Conservation (phyloP, 2,888 invertebrate genomes). For the Acronicta alni region DNA sequence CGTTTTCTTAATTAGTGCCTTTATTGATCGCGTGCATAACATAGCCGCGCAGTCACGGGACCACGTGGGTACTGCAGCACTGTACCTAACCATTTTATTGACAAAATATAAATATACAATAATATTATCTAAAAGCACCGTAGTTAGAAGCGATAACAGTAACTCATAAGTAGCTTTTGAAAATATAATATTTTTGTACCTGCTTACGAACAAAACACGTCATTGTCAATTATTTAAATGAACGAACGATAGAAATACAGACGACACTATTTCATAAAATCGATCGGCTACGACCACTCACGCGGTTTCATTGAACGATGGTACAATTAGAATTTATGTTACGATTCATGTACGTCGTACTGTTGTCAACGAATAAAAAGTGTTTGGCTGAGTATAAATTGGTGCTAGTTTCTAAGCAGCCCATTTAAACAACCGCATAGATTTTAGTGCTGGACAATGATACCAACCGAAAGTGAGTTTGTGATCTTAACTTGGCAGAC, state of each 20-base stretch:
- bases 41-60: slow-evolving; percentile 46
- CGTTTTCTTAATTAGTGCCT: slow-evolving; percentile 70
- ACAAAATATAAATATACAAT: slow-evolving; percentile 6
- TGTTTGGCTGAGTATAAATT: slow-evolving; percentile 29
- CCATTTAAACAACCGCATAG: no score
- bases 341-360: slow-evolving; percentile 38
- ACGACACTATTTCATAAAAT: slow-evolving; percentile 47
- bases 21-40: slow-evolving; percentile 72
- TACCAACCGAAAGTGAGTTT: no score
- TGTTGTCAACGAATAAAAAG: slow-evolving; percentile 51
- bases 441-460: not conserved
- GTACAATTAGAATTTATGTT: slow-evolving; percentile 60
- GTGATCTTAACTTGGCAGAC: no score
- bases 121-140: not conserved
- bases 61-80: slow-evolving; percentile 9
- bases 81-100: slow-evolving; percentile 9
- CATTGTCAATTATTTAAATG: slow-evolving; percentile 21
- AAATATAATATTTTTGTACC: not conserved
- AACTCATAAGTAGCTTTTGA: not conserved
- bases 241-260: slow-evolving; percentile 19
- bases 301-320: slow-evolving; percentile 47
- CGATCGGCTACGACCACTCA: slow-evolving; percentile 48
- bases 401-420: slow-evolving; percentile 24
- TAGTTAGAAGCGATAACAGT: not conserved
- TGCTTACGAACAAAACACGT: slow-evolving; percentile 19